phyloP scores from a whole-genome alignment of 2,797 vertebrate genomes.

The Premnoplex brunnescens region DNA sequence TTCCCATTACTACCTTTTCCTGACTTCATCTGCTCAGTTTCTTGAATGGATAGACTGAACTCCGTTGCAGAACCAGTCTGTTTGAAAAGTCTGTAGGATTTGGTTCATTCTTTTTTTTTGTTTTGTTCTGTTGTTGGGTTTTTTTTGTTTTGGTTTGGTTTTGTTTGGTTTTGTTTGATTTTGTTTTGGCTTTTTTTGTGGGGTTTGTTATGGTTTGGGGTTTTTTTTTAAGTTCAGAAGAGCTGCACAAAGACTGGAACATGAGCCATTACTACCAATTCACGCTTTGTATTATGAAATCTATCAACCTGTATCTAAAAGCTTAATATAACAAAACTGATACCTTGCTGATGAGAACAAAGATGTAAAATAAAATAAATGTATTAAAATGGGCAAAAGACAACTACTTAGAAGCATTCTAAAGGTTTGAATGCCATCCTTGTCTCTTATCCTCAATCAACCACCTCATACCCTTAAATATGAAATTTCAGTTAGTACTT shows the following conservation, averaged over 20 bases:
- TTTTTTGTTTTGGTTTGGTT: background rate
- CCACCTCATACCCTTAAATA: background rate
- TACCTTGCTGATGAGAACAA: slow-evolving; percentile 40
- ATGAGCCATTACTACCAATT: rapidly evolving
- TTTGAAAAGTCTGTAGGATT: background rate
- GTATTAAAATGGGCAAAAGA: background rate
- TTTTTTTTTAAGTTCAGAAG: background rate
- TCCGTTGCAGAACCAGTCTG: rapidly evolving
- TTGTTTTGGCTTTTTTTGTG: background rate
- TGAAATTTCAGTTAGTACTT: background rate
- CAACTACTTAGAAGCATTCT: background rate
- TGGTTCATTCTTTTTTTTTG: background rate
- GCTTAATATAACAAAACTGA: slow-evolving; percentile 5
- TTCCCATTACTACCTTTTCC: background rate
- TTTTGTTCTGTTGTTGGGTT: too few relatives aligned
- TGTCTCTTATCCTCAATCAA: background rate
- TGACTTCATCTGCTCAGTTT: background rate
- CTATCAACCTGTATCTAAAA: background rate
- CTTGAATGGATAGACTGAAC: background rate
- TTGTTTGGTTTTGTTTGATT: background rate
- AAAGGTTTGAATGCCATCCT: slow-evolving; percentile 11
- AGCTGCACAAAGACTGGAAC: background rate
- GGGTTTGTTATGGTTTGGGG: background rate
- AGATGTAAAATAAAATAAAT: background rate
- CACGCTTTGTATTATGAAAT: background rate